Evolutionary conservation across 2,113 vertebrate species (phyloP).

Genomic region (Pelmatolapia mariae): DNA sequence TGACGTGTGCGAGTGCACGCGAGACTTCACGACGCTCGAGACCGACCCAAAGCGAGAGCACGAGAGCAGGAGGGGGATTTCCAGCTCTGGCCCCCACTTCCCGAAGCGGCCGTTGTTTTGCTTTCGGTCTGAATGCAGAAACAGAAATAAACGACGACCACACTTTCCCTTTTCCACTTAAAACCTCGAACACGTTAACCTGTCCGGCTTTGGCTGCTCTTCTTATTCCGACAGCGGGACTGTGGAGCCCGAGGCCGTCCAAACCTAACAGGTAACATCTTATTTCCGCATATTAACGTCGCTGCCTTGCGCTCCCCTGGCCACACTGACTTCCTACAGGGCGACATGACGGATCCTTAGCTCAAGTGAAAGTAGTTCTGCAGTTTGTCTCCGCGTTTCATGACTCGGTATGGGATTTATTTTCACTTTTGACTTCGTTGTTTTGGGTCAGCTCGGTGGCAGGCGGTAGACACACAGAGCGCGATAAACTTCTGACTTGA

Average conservation of each 20-base stretch:
- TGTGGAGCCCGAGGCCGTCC: constrained; percentile 7
- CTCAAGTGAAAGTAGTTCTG: constrained; percentile 50
- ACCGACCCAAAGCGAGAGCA: background rate
- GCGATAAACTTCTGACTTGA: background rate
- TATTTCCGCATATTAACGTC: constrained; percentile 49
- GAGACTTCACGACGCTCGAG: constrained; percentile 21
- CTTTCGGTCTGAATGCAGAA: constrained; percentile 90
- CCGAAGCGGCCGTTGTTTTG: constrained; percentile 81
- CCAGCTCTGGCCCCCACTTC: constrained; percentile 80
- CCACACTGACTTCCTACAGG: background rate
- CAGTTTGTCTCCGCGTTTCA: background rate
- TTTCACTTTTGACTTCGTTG: constrained; percentile 54
- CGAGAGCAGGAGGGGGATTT: constrained; percentile 76
- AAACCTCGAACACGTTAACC: background rate
- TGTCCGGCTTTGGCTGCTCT: background rate
- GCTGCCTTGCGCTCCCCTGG: background rate
- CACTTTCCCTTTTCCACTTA: constrained; percentile 72
- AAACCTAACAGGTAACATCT: constrained; percentile 43
- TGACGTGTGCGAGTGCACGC: background rate
- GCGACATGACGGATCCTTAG: constrained; percentile 23
- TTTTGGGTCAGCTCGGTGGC: background rate
- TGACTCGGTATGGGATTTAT: constrained; percentile 4
- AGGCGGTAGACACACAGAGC: background rate
- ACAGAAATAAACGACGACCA: constrained; percentile 60
- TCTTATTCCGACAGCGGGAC: background rate